Evolutionary conservation across 2,888 invertebrate species (phyloP).

Genomic region (Platycheirus albimanus): DNA sequence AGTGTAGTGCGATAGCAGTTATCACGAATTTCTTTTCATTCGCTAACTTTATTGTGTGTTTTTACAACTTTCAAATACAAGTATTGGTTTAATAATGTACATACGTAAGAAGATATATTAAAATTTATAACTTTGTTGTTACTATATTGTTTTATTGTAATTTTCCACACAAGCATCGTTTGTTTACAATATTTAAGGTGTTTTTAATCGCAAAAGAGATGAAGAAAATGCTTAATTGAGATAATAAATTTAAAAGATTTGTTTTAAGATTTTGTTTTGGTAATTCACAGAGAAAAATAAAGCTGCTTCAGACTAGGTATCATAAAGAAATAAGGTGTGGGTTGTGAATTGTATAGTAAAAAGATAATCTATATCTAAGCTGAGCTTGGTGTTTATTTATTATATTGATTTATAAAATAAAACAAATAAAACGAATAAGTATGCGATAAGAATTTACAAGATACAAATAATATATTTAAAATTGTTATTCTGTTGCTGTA

Average conservation of each 20-base stretch:
- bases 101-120: background rate
- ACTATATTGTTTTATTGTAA: background rate
- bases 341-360: conserved; percentile 29
- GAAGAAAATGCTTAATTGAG: background rate
- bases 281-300: background rate
- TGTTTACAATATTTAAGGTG: conserved; percentile 6
- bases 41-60: background rate
- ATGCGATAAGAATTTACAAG: conserved; percentile 26
- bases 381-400: no score
- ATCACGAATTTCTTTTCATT: background rate
- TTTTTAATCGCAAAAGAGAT: background rate
- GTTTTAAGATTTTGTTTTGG: background rate
- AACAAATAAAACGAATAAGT: no score
- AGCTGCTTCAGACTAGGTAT: background rate
- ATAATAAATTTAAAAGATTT: background rate
- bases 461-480: no score
- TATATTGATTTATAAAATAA: no score
- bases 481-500: conserved; percentile 15
- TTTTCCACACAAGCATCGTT: conserved; percentile 18
- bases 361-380: no score
- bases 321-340: background rate
- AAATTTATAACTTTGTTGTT: background rate
- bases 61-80: background rate
- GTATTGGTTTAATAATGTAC: background rate
- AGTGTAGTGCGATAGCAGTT: conserved; percentile 2